A percentile compares a stretch with the other conserved stretches of the same genome.
phyloP scores from a whole-genome alignment of 2,888 invertebrate genomes.

The Hanleya hanleyi region DNA sequence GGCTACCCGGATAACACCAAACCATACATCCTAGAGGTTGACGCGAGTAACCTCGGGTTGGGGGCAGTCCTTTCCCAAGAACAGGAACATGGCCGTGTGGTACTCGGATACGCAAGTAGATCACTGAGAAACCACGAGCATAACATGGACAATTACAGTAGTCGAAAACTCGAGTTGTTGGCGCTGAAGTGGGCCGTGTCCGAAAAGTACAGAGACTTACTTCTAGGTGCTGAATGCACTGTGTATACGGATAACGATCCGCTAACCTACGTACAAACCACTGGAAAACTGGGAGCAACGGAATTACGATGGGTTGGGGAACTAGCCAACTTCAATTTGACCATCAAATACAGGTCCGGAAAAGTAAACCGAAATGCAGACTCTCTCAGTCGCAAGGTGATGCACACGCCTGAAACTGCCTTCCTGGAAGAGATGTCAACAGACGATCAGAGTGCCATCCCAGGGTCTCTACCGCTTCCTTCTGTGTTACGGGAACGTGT shows the following conservation, averaged over 20 bases:
- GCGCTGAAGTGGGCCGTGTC: conserved; percentile 42
- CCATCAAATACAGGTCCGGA: conserved; percentile 35
- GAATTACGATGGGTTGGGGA: conserved; percentile 41
- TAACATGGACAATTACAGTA: conserved; percentile 39
- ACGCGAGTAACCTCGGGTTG: conserved; percentile 34
- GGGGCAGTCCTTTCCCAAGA: conserved; percentile 42
- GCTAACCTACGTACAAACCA: no score
- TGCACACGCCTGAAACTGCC: neutral
- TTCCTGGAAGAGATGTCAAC: no score
- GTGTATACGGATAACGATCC: conserved; percentile 35
- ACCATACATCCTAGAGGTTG: conserved; percentile 40
- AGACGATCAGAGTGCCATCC: no score
- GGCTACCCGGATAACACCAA: conserved; percentile 37
- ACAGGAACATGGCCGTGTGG: conserved; percentile 19
- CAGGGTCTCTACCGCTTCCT: no score
- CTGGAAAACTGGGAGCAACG: conserved; percentile 39
- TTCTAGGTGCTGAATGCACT: conserved; percentile 27
- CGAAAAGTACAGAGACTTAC: conserved; percentile 34
- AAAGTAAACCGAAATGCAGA: conserved; percentile 38
- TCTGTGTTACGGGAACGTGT: neutral
- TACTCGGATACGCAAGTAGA: conserved; percentile 43
- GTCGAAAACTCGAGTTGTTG: conserved; percentile 39
- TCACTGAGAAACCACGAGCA: conserved; percentile 29
- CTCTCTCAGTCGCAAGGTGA: conserved; percentile 26
- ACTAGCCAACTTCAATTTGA: conserved; percentile 36